Conservation (phyloP, 2,888 invertebrate species). For the Polyommatus iphigenia region DNA sequence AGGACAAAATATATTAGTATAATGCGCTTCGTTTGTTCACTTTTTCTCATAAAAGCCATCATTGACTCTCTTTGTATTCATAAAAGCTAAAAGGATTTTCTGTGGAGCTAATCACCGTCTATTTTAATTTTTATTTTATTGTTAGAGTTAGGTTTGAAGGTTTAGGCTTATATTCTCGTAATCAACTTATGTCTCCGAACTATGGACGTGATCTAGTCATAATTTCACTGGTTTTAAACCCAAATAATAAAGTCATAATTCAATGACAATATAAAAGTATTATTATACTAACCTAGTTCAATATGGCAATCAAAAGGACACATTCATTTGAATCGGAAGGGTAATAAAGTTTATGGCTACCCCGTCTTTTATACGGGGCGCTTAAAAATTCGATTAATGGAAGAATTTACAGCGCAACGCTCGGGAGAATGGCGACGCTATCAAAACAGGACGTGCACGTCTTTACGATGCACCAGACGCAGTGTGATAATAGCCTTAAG, state of each 20-base stretch:
- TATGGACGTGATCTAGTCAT: not conserved
- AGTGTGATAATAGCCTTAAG: conserved; percentile 30
- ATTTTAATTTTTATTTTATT: not conserved
- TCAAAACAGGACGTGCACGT: conserved; percentile 45
- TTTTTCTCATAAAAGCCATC: conserved; percentile 24
- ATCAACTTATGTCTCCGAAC: not conserved
- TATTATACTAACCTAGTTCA: not conserved
- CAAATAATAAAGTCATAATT: not conserved
- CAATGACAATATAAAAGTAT: not conserved
- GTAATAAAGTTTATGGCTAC: conserved; percentile 34
- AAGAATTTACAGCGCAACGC: conserved; percentile 41
- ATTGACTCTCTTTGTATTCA: conserved; percentile 26
- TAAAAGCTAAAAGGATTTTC: conserved; percentile 29
- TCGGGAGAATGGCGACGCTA: conserved; percentile 41
- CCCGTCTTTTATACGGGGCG: conserved; percentile 37
- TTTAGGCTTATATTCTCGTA: not conserved
- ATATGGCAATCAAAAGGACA: conserved; percentile 31
- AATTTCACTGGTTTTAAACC: not conserved
- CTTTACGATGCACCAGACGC: conserved; percentile 38
- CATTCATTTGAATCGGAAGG: conserved; percentile 31
- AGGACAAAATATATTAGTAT: not conserved
- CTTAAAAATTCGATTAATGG: conserved; percentile 43
- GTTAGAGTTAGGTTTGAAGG: not conserved
- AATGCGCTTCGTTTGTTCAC: conserved; percentile 14
- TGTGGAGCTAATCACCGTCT: conserved; percentile 12